Evolutionary conservation across 2,797 vertebrate genomes (phyloP), one percentile per base, ranked within the genome.

Genomic region (Phalanger gymnotis): DNA sequence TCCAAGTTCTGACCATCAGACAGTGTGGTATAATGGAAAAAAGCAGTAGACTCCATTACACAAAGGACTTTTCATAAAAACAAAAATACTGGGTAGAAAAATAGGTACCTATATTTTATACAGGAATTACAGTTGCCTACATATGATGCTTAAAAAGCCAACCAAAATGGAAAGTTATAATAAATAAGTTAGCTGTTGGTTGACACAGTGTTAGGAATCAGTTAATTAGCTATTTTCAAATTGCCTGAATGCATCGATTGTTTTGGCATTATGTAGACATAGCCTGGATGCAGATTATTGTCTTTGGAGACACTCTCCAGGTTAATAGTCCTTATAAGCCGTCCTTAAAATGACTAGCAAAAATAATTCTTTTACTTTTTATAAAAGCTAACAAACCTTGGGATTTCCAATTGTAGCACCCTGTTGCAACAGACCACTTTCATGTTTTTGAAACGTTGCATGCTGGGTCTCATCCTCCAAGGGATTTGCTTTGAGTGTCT

Each of bases 11-110:
- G n/a, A 73, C 16, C n/a, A 73, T 9, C 14, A 73, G n/a, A 28
- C n/a, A 40, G 6, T 22, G 40, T 73, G 66, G 16, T 16, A 73
- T 73, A 73, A 73, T 9, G 66, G 66, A 19, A 73, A n/a, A 56
- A 66, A 40, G n/a, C 16, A 19, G 66, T 22, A 73, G 16, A 7
- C 10, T 90, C 2, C 92, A 61, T 95, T 92, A 91, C 0, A 6
- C 13, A 94, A 54, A 5, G 92, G 61, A 27, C 73, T 55, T 81
- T 95, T 57, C n/a, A 95, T 66, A 34, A 91, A 94, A 96, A 53
- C 51, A 91, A 94, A 96, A 57, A 14, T 11, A 58, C 34, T 34
- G 47, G 66, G 81, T 91, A 92, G 40, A 96, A 97, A 96, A 96
- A 95, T 12, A 25, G 7, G 56, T 11, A 30, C 27, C 31, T 94